These are phyloP conservation scores for Homarus americanus DNA, from an alignment of 1,140 invertebrate genomes.

Conservation along the genomic window DNA sequence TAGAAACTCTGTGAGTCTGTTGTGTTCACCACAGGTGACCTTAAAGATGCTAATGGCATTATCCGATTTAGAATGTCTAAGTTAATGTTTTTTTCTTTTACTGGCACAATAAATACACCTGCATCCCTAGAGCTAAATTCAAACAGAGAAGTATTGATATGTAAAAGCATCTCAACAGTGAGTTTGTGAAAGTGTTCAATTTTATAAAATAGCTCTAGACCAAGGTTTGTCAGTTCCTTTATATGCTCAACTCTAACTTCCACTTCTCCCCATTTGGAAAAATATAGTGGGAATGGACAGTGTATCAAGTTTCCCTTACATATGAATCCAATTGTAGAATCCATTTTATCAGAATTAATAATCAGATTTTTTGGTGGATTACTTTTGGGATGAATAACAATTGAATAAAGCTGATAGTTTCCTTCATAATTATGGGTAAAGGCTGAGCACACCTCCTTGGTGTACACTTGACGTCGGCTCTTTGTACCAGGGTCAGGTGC, in stretches of 20 bases:
- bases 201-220: constrained; percentile 12
- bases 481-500: constrained; percentile 53
- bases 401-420: constrained; percentile 19
- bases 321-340: constrained; percentile 33
- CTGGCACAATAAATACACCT: constrained; percentile 43
- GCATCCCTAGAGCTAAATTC: not conserved
- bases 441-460: constrained; percentile 38
- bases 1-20: not conserved
- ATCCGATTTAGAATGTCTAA: not conserved
- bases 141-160: constrained; percentile 29
- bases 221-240: not conserved
- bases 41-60: not conserved
- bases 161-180: constrained; percentile 51
- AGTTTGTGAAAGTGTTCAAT: constrained; percentile 68
- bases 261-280: constrained; percentile 68
- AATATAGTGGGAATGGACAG: constrained; percentile 66
- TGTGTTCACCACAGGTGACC: not conserved
- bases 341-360: constrained; percentile 21
- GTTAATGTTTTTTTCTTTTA: not conserved
- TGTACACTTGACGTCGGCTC: constrained; percentile 64
- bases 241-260: constrained; percentile 36
- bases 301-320: constrained; percentile 19
- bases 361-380: not conserved
- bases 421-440: constrained; percentile 12
- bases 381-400: constrained; percentile 16